Evolutionary conservation across 2,113 vertebrate species (phyloP), one percentile per base, ranked within the genome.

Genomic region (Calyptommatus sinebrachiatus): DNA sequence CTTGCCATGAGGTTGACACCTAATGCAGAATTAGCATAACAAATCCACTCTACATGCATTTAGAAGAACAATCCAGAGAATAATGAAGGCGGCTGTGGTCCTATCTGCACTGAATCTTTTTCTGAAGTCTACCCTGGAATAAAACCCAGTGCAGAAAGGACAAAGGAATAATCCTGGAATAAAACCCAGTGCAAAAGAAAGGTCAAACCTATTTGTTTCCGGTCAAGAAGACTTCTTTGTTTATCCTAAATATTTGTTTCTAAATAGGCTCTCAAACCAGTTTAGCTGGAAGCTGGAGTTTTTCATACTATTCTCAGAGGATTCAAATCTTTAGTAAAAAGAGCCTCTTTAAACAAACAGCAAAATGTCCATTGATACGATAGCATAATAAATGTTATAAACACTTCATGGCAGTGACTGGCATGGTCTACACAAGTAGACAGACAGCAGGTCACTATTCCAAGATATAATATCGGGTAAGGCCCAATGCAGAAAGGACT

Each of bases 1-100:
- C 12, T 61, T 71, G 35, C 60, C 10, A 8, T n/a, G 41, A 14
- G 24, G 72, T 8, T 73, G 28, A 46, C 45, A 66, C 28, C 22
- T 61, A 31, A 73, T 21, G 9, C 50, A 76, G 53, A 28, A 76
- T 31, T 22, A 35, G n/a, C 61, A 53, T 28, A 75, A 69, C 62
- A 69, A 74, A 80, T 7, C 4, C n/a, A n/a, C 41, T 70, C 21
- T 46, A 61, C 67, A 26, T 79, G 29, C 26, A 60, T 80, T 80
- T 60, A 29, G 50, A 48, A n/a, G 50, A 53, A 68, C 41, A 22
- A 65, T 62, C 62, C 11, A 53, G 28, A 22, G 53, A 5, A 8
- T 57, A 62, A 57, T 18, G 14, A 57, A 76, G 35, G 22, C 35
- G 53, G 8, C 41, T 70, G 8, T 78, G 35, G 35, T 41, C 35